Evolutionary conservation across 2,888 invertebrate genomes (phyloP).

Genomic region (Pseudeuparius sepicola): DNA sequence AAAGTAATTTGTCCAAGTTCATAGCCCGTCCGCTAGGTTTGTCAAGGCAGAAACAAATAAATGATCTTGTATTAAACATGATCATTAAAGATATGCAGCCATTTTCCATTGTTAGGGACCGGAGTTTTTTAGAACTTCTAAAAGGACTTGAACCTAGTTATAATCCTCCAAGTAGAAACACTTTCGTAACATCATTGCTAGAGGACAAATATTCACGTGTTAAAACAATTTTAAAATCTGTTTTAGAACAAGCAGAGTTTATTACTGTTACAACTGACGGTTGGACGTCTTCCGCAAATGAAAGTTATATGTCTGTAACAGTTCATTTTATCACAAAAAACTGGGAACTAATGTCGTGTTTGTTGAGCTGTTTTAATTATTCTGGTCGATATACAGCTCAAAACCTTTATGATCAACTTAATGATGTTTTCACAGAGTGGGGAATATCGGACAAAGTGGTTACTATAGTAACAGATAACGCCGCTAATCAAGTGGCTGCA

Average conservation of each 20-base stretch:
- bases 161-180: slow-evolving; percentile 2
- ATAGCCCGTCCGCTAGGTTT: slow-evolving; percentile 8
- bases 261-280: slow-evolving; percentile 15
- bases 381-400: slow-evolving; percentile 13
- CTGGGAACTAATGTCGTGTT: slow-evolving; percentile 12
- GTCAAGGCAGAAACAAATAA: slow-evolving; percentile 5
- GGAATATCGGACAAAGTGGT: slow-evolving; percentile 13
- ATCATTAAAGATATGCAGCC: slow-evolving; percentile 8
- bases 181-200: slow-evolving; percentile 5
- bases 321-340: slow-evolving; percentile 16
- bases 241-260: slow-evolving; percentile 8
- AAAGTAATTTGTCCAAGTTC: no score
- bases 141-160: slow-evolving; percentile 1
- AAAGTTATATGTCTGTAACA: slow-evolving; percentile 17
- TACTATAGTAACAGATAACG: slow-evolving; percentile 15
- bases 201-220: slow-evolving; percentile 4
- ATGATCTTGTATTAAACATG: slow-evolving; percentile 6
- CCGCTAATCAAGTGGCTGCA: slow-evolving; percentile 14
- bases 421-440: slow-evolving; percentile 11
- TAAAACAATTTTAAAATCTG: slow-evolving; percentile 8
- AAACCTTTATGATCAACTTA: slow-evolving; percentile 14
- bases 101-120: slow-evolving; percentile 6
- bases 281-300: slow-evolving; percentile 17
- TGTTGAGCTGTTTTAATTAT: slow-evolving; percentile 13
- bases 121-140: slow-evolving; percentile 6